phyloP scores from a whole-genome alignment of 2,888 invertebrate genomes.

The Eugnorisma glareosa region DNA sequence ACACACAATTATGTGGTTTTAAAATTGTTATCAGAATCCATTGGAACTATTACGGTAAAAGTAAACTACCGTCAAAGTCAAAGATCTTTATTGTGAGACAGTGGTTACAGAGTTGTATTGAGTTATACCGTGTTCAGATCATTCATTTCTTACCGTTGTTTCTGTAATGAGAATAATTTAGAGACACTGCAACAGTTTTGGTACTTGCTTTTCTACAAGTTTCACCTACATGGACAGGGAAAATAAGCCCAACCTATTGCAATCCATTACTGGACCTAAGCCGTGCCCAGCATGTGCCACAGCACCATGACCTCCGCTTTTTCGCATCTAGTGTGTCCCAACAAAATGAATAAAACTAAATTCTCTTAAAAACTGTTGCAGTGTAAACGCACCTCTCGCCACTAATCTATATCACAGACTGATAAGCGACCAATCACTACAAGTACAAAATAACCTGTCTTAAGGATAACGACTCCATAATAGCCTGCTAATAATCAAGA shows the following conservation, averaged over 20 bases:
- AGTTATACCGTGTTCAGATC: background rate
- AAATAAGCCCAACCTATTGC: background rate
- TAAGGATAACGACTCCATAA: slow-evolving; percentile 13
- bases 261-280: background rate
- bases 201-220: background rate
- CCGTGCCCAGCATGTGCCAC: no score
- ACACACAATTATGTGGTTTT: background rate
- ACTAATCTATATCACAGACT: slow-evolving; percentile 6
- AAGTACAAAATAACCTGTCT: slow-evolving; percentile 28
- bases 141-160: background rate
- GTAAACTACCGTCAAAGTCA: no score
- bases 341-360: background rate
- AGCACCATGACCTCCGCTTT: background rate
- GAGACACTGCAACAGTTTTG: background rate
- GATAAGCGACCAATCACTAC: slow-evolving; percentile 43
- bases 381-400: background rate
- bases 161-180: background rate
- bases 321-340: background rate
- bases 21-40: background rate
- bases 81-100: no score
- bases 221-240: background rate
- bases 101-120: no score
- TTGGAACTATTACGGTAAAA: background rate
- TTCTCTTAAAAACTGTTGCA: background rate
- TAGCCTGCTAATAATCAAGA: slow-evolving; percentile 3